These are phyloP conservation scores for Eupsilia transversa DNA, from an alignment of 2,888 invertebrate genomes.

Conservation along the genomic window DNA sequence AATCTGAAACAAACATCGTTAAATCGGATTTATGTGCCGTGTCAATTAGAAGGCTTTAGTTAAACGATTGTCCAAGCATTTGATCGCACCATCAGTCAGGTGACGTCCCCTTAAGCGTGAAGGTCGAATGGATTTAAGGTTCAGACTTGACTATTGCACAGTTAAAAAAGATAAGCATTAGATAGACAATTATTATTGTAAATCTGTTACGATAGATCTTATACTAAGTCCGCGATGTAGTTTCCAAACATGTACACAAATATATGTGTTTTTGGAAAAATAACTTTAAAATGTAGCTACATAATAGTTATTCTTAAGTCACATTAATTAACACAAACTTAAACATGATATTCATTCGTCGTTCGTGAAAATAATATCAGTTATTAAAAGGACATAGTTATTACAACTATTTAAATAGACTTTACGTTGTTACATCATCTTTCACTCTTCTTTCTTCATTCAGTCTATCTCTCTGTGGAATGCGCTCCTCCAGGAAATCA, in stretches of 20 bases:
- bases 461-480: too few species aligned
- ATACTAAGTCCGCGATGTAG: neutral
- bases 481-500: too few species aligned
- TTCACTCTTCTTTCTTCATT: too few species aligned
- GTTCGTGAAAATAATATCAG: neutral
- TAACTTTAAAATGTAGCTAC: neutral
- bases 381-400: neutral
- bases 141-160: conserved; percentile 22
- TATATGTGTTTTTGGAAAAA: neutral
- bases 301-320: neutral
- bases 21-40: conserved; percentile 41
- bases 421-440: neutral
- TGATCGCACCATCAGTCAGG: conserved; percentile 58
- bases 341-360: neutral
- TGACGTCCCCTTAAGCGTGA: conserved; percentile 63
- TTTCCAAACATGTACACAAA: neutral
- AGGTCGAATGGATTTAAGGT: conserved; percentile 57
- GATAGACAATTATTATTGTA: neutral
- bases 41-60: conserved; percentile 56
- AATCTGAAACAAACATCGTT: conserved; percentile 39
- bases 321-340: neutral
- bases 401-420: neutral
- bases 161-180: neutral
- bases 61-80: conserved; percentile 57
- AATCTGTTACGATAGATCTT: neutral